Evolutionary conservation across 2,797 vertebrate species (phyloP), one percentile per base, ranked within the genome.

Genomic region (Urophycis tenuis): DNA sequence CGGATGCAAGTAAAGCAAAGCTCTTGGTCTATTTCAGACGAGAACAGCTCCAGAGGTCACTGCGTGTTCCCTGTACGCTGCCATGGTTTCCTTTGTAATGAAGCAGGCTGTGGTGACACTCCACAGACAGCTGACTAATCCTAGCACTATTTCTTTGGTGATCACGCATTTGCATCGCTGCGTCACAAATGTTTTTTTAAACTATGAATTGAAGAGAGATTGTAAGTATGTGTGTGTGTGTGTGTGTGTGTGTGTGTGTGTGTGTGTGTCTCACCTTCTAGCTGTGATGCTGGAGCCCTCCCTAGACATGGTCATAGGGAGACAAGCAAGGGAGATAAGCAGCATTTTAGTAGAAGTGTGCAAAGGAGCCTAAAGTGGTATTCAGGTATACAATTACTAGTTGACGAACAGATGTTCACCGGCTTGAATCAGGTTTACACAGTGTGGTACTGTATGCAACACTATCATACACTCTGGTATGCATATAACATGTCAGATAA

Each of bases 261-360:
- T 34, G 33, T 34, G 33, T 34, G 33, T 3, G 39, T 17, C 12
- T 80, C 77, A 89, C 88, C 86, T 84, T 82, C 30, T 84, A 10
- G 76, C 33, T 1, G 32, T 0, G 2, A 75, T 1, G 5, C 67
- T 11, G 53, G 22, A 60, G 12, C 7, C 77, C 6, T 82, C 74
- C 12, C 89, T 90, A 81, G 6, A 36, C n/a, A 60, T 22, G 45
- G 45, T 25, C n/a, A 60, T 8, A 19, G 10, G 1, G 9, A 70
- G 17, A 32, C 71, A 1, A 1, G 15, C n/a, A n/a, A n/a, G n/a
- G n/a, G n/a, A n/a, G n/a, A n/a, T n/a, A n/a, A n/a, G n/a, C n/a
- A 53, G 45, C 45, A 30, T 71, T 71, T 71, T 71, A 31, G 15
- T 30, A 32, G 14, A 71, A 71, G 17, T 32, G 31, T 70, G 4